phyloP scores from a whole-genome alignment of 2,113 vertebrate species.

The Chauna torquata region DNA sequence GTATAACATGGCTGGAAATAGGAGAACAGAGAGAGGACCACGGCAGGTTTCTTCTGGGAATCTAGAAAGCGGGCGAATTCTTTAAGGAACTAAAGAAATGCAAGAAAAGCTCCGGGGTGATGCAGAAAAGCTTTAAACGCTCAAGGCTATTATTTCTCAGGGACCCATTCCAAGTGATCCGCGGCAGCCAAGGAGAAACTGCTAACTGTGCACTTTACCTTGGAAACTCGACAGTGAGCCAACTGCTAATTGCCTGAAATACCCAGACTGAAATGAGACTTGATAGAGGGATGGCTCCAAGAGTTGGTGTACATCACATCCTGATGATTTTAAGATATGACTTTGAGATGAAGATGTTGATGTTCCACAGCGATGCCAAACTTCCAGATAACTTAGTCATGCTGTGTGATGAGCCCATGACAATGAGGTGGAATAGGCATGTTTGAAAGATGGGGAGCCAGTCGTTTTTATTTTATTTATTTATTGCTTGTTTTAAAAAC shows the following conservation, averaged over 20 bases:
- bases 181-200: background rate
- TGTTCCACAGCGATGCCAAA: accelerated
- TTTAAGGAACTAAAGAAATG: background rate
- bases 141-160: background rate
- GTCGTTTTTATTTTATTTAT: background rate
- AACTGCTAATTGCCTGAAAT: background rate
- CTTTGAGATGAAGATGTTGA: background rate
- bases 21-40: background rate
- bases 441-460: background rate
- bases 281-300: background rate
- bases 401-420: accelerated
- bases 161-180: background rate
- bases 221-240: background rate
- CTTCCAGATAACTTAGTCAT: background rate
- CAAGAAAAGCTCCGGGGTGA: background rate
- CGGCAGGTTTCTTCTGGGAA: background rate
- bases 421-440: background rate
- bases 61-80: background rate
- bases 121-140: background rate
- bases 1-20: background rate
- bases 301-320: accelerated
- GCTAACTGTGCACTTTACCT: background rate
- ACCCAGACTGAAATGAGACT: background rate
- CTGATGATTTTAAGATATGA: background rate
- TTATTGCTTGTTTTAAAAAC: background rate